Evolutionary conservation across 2,888 invertebrate genomes (phyloP).

Genomic region (Camponotus fellah): DNA sequence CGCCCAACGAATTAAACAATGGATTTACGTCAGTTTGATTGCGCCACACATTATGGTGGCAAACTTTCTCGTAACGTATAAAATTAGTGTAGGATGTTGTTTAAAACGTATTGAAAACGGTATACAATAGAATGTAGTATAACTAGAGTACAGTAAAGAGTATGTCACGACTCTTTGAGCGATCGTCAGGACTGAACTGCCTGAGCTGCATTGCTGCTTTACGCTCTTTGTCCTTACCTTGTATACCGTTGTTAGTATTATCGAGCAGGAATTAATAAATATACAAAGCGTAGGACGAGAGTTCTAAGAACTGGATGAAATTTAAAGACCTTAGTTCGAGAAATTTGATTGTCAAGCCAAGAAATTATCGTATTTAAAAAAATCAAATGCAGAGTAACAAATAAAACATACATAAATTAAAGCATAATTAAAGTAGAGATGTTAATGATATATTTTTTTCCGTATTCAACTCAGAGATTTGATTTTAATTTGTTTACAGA

Average conservation of each 20-base stretch:
- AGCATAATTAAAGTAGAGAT: constrained; percentile 4
- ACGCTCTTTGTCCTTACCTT: too few relatives aligned
- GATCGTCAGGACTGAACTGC: too few relatives aligned
- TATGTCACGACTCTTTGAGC: too few relatives aligned
- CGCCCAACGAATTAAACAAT: neutral
- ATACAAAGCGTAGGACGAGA: too few relatives aligned
- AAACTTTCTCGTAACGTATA: neutral
- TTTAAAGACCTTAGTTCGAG: too few relatives aligned
- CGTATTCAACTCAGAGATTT: neutral
- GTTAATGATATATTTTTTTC: neutral
- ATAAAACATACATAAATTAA: neutral
- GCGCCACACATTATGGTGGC: neutral
- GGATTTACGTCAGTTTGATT: constrained; percentile 41
- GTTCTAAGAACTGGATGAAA: too few relatives aligned
- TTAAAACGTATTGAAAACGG: too few relatives aligned
- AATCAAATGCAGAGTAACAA: neutral
- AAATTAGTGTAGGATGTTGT: neutral
- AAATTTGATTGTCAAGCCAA: constrained; percentile 5
- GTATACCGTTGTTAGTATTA: too few relatives aligned
- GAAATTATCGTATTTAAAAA: neutral
- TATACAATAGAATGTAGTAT: too few relatives aligned
- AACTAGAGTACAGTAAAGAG: too few relatives aligned
- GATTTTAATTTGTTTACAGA: neutral
- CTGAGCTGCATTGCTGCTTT: too few relatives aligned
- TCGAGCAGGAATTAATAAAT: too few relatives aligned